Evolutionary conservation across 1,140 invertebrate species (phyloP), one percentile per base, ranked within the genome.

Genomic region (Coelopa frigida): DNA sequence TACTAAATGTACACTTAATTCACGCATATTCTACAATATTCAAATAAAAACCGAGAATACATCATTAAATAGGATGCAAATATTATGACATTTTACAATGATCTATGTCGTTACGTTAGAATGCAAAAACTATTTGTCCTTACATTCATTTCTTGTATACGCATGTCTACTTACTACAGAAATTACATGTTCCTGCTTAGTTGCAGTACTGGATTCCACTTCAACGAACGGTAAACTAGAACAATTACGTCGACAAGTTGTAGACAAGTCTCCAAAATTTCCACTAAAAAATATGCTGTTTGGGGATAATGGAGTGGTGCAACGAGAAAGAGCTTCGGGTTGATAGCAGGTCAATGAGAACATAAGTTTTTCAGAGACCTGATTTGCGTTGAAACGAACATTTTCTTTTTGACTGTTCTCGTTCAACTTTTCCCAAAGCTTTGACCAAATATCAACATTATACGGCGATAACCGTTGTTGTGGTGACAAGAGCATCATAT

Each of bases 121-220:
- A 29, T 8, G n/a, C 7, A 29, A 29, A 29, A 29, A 29, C 7
- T n/a, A 12, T 23, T 47, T 33, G 17, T 20, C 8, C 4, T 4
- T 24, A 24, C 33, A 47, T 12, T 17, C 22, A 37, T n/a, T n/a
- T n/a, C n/a, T n/a, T n/a, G n/a, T n/a, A n/a, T n/a, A n/a, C n/a
- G n/a, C n/a, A n/a, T n/a, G n/a, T n/a, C 10, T 7, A 70, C 73
- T 72, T 53, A 84, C 83, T 59, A 89, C 87, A 2, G 86, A 87
- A 4, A 89, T 84, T 26, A 90, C 79, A 66, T 91, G 86, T 54
- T 91, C 87, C 59, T 89, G 86, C 55, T 87, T 86, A 50, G 84
- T 88, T 10, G 87, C 87, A 4, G 87, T 89, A 56, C 85, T 89
- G 21, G 80, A 85, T 68, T 91, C 87, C n/a, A 82, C 74, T 63